A percentile compares a stretch with the other conserved stretches of the same genome.
Conservation (phyloP, 1,140 invertebrate species). For the Caligus rogercresseyi region DNA sequence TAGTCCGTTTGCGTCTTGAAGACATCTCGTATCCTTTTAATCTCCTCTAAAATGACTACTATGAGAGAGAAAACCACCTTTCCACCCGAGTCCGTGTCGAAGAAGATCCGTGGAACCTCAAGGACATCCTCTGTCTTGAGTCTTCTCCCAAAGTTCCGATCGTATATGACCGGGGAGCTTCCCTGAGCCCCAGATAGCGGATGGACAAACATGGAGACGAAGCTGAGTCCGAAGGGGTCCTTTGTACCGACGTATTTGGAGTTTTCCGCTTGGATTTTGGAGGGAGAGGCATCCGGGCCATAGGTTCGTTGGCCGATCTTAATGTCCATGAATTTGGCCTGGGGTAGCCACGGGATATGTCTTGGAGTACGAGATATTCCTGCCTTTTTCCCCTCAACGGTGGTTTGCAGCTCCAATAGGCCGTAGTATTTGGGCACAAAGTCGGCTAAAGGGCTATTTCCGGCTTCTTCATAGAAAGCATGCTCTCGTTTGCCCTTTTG, state of each 20-base stretch:
- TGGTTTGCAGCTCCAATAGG: neutral
- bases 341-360: neutral
- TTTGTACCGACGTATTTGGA: conserved; percentile 16
- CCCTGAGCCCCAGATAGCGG: neutral
- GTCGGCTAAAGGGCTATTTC: neutral
- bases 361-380: conserved; percentile 1
- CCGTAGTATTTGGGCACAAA: neutral
- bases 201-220: conserved; percentile 7
- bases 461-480: neutral
- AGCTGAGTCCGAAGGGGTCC: conserved; percentile 9
- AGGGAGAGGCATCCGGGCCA: conserved; percentile 8
- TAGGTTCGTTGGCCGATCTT: conserved; percentile 17
- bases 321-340: conserved; percentile 14
- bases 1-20: conserved; percentile 9
- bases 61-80: neutral
- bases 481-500: conserved; percentile 1
- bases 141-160: conserved; percentile 8
- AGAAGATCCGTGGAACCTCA: conserved; percentile 10
- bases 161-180: neutral
- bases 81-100: neutral
- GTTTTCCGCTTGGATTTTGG: conserved; percentile 5
- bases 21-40: neutral
- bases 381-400: neutral
- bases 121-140: conserved; percentile 6
- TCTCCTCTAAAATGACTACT: neutral